phyloP scores from a whole-genome alignment of 2,888 invertebrate genomes.

The Bhutanitis thaidina region DNA sequence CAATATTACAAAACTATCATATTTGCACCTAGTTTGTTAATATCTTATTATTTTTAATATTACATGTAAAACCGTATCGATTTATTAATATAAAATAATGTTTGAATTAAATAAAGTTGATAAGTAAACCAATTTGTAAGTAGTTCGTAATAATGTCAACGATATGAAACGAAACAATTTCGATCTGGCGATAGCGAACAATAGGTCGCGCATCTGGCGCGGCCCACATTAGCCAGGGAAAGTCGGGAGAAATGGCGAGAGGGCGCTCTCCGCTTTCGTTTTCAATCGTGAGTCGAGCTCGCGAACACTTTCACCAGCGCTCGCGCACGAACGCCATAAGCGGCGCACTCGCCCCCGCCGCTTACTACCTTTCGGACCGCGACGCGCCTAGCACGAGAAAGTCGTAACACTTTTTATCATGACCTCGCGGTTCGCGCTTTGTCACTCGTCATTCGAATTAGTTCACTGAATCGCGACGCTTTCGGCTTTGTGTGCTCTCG shows the following conservation, averaged over 20 bases:
- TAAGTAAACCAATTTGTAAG: too few relatives aligned
- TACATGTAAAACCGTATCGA: too few relatives aligned
- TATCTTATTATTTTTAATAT: too few relatives aligned
- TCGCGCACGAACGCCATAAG: constrained; percentile 61
- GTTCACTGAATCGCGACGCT: constrained; percentile 60
- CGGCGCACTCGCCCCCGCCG: constrained; percentile 55
- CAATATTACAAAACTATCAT: too few relatives aligned
- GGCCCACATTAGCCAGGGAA: constrained; percentile 75
- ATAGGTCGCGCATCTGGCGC: constrained; percentile 69
- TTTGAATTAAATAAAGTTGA: too few relatives aligned
- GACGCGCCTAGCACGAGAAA: constrained; percentile 66
- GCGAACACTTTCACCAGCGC: constrained; percentile 74
- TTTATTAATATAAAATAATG: too few relatives aligned
- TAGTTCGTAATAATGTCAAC: constrained; percentile 3
- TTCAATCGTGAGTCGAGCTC: constrained; percentile 67
- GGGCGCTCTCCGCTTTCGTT: constrained; percentile 78
- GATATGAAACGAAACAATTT: constrained; percentile 33
- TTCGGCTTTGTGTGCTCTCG: constrained; percentile 39
- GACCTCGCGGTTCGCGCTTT: constrained; percentile 75
- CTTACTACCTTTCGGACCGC: constrained; percentile 59
- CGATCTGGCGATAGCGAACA: constrained; percentile 50
- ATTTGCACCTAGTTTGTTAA: too few relatives aligned
- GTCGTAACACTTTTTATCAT: constrained; percentile 77
- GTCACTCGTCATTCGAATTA: constrained; percentile 71
- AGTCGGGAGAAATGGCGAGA: constrained; percentile 79